A percentile compares a stretch with the other conserved stretches of the same genome.
These are phyloP conservation scores for Gastrophysa polygoni DNA, from an alignment of 2,888 invertebrate genomes.

Conservation along the genomic window DNA sequence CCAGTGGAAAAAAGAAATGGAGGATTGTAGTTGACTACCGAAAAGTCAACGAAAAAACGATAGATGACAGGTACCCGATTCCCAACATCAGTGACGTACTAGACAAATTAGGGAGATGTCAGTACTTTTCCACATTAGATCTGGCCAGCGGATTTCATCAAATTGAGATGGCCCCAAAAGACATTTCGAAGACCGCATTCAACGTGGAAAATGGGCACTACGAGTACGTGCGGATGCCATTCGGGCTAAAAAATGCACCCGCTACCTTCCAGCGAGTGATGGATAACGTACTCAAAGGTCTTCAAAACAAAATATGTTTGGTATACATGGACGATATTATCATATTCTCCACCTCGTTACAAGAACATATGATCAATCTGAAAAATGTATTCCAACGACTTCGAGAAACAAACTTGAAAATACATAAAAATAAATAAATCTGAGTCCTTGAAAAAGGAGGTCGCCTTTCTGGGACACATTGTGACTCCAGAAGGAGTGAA, in stretches of 20 bases:
- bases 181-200: constrained; percentile 23
- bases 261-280: constrained; percentile 25
- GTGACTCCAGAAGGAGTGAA: constrained; percentile 26
- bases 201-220: constrained; percentile 22
- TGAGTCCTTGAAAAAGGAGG: constrained; percentile 27
- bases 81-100: constrained; percentile 13
- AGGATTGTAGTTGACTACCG: constrained; percentile 2
- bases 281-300: constrained; percentile 23
- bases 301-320: constrained; percentile 29
- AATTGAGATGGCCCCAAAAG: constrained; percentile 21
- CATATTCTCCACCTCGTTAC: constrained; percentile 5
- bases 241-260: constrained; percentile 29
- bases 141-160: constrained; percentile 25
- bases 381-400: neutral
- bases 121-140: constrained; percentile 14
- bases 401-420: constrained; percentile 22
- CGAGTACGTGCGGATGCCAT: constrained; percentile 19
- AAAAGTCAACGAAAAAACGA: constrained; percentile 12
- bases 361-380: constrained; percentile 15
- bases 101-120: constrained; percentile 13
- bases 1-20: constrained; percentile 17
- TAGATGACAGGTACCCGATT: constrained; percentile 1
- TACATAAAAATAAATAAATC: constrained; percentile 31
- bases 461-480: constrained; percentile 27
- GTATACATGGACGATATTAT: constrained; percentile 36